Conservation (phyloP, 2,888 invertebrate genomes). For the Ptychoptera contaminata region DNA sequence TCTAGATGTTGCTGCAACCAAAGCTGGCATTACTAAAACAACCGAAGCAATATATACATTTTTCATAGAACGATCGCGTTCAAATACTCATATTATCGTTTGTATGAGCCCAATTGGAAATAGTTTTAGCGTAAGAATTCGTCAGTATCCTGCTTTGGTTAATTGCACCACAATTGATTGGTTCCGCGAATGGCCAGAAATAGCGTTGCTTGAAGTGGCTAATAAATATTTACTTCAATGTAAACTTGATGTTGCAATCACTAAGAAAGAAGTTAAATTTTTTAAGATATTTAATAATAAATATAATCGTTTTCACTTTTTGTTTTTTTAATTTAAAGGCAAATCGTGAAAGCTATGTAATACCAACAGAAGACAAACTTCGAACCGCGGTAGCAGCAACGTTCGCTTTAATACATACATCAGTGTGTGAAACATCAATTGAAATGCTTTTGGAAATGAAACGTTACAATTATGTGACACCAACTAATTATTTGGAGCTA, state of each 20-base stretch:
- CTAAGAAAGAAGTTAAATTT: constrained; percentile 33
- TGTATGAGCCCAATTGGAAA: constrained; percentile 85
- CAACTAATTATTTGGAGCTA: constrained; percentile 73
- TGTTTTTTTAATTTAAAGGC: constrained; percentile 18
- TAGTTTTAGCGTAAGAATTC: constrained; percentile 58
- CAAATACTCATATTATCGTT: constrained; percentile 63
- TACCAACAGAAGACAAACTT: constrained; percentile 40
- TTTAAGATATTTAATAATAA: constrained; percentile 12
- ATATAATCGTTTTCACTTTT: not conserved
- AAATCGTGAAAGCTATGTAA: constrained; percentile 33
- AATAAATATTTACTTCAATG: constrained; percentile 62
- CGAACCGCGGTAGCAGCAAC: constrained; percentile 52
- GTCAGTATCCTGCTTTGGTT: constrained; percentile 76
- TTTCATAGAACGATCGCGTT: constrained; percentile 59
- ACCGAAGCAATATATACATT: constrained; percentile 56
- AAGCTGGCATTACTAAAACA: constrained; percentile 35
- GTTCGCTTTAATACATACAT: constrained; percentile 69
- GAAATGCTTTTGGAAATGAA: constrained; percentile 64
- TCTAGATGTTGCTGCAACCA: constrained; percentile 21
- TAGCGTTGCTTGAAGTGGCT: constrained; percentile 79
- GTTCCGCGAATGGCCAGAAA: constrained; percentile 80
- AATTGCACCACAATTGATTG: constrained; percentile 82
- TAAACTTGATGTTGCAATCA: constrained; percentile 52
- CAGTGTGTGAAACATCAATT: constrained; percentile 55
- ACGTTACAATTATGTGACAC: constrained; percentile 74